Base-by-base conservation (phyloP, 2,888 invertebrate species). In the Plutella xylostella region DNA sequence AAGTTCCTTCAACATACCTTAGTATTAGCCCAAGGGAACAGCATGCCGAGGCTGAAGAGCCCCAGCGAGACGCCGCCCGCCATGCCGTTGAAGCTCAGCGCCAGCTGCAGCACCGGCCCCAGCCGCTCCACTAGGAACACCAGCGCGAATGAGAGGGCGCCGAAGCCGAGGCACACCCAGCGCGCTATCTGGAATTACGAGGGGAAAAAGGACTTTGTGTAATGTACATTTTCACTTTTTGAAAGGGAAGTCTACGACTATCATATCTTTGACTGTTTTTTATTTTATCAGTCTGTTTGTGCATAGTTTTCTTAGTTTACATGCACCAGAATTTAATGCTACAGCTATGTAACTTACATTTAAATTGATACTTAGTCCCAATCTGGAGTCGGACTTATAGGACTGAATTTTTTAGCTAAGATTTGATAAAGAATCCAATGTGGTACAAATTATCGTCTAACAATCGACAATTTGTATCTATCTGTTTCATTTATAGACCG, bases 11-110 rank as follows among this genome's bases (percentile, higher is more conserved):
- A 34, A 38, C 21, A 58, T 74, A 91, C 92, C 80, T 90, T 92
- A 15, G 90, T 83, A 64, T 96, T 96, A 3, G 94, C 91, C 88
- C 90, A 92, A 0, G 96, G 95, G 55, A 95, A 91, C 55, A 93
- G 90, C 89, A 96, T 94, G 45, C 96, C 96, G 18, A 96, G 79
- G 0, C 93, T 89, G 67, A 96, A 96, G 3, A 96, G 83, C 0
- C 96, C 96, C 18, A 96, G 77, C 0, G 94, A 91, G 0, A 96
- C 91, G 2, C 96, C 96, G 2, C 95, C 94, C 19, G 93, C 91
- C 85, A 96, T 91, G 1, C 96, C 96, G 63, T 95, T 94, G 60
- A 96, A 91, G 39, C 93, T 94, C 1, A 95, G 78, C 0, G 95
- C 94, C 1, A 94, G 91, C 84, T 96, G 94, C 51, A 97, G 85